phyloP scores from a whole-genome alignment of 2,797 vertebrate genomes.

The Pelodytes ibericus region DNA sequence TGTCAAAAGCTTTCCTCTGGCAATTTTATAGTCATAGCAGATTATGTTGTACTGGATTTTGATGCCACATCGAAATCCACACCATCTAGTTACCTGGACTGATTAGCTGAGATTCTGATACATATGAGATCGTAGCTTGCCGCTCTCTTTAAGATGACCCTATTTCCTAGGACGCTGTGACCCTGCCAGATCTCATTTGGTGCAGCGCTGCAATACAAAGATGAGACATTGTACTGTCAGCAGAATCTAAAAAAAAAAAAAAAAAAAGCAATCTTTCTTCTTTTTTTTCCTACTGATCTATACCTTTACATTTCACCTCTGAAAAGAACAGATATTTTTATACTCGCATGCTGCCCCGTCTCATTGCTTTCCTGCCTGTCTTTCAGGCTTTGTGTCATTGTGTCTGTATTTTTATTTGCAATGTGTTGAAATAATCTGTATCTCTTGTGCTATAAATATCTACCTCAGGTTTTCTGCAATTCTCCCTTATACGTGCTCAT shows the following conservation, averaged over 20 bases:
- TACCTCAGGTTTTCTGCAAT: background rate
- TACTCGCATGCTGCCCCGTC: background rate
- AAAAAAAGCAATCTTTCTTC: background rate
- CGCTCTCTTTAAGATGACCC: slow-evolving; percentile 34
- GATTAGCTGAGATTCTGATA: slow-evolving; percentile 35
- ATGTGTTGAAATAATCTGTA: background rate
- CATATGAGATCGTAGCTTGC: slow-evolving; percentile 35
- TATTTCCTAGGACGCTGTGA: slow-evolving; percentile 38
- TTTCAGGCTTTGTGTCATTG: background rate
- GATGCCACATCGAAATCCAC: slow-evolving; percentile 16
- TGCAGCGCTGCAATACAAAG: slow-evolving; percentile 7
- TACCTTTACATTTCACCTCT: background rate
- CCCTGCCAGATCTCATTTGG: slow-evolving; percentile 48
- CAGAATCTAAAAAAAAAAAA: slow-evolving; percentile 18
- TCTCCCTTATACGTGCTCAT: background rate
- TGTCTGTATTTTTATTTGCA: background rate
- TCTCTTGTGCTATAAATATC: background rate
- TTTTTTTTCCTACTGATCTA: background rate
- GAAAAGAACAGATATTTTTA: background rate
- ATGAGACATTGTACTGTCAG: slow-evolving; percentile 22
- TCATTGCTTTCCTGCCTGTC: background rate
- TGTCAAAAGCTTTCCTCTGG: background rate
- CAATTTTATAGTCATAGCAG: too few species aligned
- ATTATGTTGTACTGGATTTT: too few species aligned
- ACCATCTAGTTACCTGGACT: slow-evolving; percentile 12